Evolutionary conservation across 1,140 invertebrate species (phyloP).

Genomic region (Drosophila ogumai): DNA sequence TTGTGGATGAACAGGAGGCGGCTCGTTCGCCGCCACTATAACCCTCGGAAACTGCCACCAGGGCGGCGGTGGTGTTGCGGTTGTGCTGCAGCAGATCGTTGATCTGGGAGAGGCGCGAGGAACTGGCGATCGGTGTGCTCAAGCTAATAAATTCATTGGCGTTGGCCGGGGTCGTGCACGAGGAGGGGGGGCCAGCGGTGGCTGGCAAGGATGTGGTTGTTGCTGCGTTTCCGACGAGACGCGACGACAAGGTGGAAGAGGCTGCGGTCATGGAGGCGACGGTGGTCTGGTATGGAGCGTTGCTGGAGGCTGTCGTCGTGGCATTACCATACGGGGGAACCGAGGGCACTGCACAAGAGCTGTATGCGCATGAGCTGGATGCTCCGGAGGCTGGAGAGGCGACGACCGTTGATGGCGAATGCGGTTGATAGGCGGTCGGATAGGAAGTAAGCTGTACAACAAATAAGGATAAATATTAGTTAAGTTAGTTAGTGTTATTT

Average conservation of each 20-base stretch:
- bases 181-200: neutral
- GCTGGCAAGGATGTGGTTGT: slow-evolving; percentile 18
- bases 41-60: slow-evolving; percentile 73
- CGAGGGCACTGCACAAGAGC: slow-evolving; percentile 79
- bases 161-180: slow-evolving; percentile 18
- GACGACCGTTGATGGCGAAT: slow-evolving; percentile 29
- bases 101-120: slow-evolving; percentile 79
- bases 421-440: slow-evolving; percentile 50
- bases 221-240: slow-evolving; percentile 26
- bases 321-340: slow-evolving; percentile 75
- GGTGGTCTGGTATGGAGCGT: slow-evolving; percentile 77
- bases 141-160: slow-evolving; percentile 71
- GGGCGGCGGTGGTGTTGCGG: slow-evolving; percentile 75
- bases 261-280: slow-evolving; percentile 52
- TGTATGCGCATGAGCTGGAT: slow-evolving; percentile 49
- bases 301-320: slow-evolving; percentile 77
- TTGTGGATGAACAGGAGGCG: slow-evolving; percentile 25
- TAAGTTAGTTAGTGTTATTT: neutral
- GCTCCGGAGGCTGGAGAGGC: slow-evolving; percentile 14
- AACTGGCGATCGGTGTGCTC: slow-evolving; percentile 70
- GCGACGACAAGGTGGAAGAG: slow-evolving; percentile 36
- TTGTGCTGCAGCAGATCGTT: slow-evolving; percentile 82
- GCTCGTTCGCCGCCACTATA: slow-evolving; percentile 41
- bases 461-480: neutral
- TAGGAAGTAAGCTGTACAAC: slow-evolving; percentile 56